Evolutionary conservation across 2,797 vertebrate genomes (phyloP).

Genomic region (Periophthalmus magnuspinnatus): DNA sequence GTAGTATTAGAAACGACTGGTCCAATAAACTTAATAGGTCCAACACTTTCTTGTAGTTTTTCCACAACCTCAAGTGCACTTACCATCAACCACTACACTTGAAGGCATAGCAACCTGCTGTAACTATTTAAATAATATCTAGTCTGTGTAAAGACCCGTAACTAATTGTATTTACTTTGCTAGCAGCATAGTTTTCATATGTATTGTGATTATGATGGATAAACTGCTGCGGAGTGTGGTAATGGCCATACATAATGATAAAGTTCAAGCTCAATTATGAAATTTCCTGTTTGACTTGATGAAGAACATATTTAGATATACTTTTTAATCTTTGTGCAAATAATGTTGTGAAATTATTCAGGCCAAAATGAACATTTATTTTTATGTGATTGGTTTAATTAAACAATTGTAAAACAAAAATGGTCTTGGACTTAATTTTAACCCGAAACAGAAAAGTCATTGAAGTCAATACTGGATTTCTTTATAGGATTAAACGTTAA

Average conservation of each 20-base stretch:
- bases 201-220: background rate
- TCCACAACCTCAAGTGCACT: constrained; percentile 68
- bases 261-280: background rate
- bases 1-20: background rate
- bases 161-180: background rate
- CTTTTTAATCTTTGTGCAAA: background rate
- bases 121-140: background rate
- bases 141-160: background rate
- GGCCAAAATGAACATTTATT: background rate
- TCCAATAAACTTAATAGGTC: constrained; percentile 16
- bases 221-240: background rate
- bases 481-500: too few species aligned
- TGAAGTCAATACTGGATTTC: background rate
- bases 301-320: background rate
- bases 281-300: background rate
- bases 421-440: background rate
- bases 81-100: constrained; percentile 28
- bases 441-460: background rate
- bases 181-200: background rate
- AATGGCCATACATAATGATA: background rate
- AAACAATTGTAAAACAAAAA: background rate
- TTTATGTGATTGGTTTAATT: constrained; percentile 8
- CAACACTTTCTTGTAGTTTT: constrained; percentile 28
- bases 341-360: background rate
- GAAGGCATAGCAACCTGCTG: constrained; percentile 13